A percentile compares a stretch with the other conserved stretches of the same genome.
Conservation (phyloP, 2,113 vertebrate genomes). For the Eudyptes chrysolophus region DNA sequence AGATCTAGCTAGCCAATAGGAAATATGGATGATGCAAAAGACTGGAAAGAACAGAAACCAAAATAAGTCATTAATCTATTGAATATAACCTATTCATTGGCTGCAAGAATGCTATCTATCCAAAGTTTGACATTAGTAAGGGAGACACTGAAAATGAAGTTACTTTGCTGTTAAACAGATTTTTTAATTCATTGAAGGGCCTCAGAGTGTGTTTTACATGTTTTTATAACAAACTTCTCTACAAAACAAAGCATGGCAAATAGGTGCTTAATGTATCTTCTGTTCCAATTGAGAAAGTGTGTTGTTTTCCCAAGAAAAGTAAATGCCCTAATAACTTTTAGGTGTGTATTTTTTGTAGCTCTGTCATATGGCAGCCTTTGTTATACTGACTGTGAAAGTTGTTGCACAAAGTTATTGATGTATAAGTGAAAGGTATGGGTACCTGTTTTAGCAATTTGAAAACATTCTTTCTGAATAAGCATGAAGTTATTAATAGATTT, state of each 20-base stretch:
- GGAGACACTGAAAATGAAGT: background rate
- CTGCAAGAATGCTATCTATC: background rate
- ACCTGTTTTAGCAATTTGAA: background rate
- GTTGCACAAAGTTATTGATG: background rate
- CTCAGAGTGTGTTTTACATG: background rate
- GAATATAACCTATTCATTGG: background rate
- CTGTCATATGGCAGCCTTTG: background rate
- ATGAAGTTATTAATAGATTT: background rate
- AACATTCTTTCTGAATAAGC: background rate
- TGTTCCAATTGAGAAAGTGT: background rate
- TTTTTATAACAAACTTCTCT: background rate
- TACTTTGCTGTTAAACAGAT: background rate
- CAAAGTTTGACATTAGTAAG: background rate
- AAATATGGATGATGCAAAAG: background rate
- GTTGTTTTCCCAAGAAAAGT: background rate
- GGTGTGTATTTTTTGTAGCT: background rate
- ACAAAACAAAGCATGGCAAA: background rate
- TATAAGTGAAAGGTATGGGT: background rate
- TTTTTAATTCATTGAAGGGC: background rate
- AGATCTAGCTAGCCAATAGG: background rate
- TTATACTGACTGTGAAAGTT: background rate
- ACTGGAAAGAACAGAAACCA: background rate
- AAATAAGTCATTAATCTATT: background rate
- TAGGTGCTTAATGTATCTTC: background rate
- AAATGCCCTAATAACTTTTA: background rate